A percentile compares a stretch with the other conserved stretches of the same genome.
Conservation (phyloP, 1,140 invertebrate species). For the Bombus superbus region DNA sequence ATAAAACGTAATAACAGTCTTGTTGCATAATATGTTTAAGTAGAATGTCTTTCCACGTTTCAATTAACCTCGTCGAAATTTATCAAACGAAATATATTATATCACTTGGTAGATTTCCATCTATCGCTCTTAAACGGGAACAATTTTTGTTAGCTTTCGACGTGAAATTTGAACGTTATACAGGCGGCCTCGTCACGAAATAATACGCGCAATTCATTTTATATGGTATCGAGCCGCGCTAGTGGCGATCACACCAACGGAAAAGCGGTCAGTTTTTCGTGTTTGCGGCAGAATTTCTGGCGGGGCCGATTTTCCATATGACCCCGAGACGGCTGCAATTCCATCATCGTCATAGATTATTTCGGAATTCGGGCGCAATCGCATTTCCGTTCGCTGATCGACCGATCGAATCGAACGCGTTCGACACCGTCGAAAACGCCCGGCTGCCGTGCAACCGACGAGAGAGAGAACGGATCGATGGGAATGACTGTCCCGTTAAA, state of each 20-base stretch:
- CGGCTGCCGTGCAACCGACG: background rate
- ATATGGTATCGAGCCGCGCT: background rate
- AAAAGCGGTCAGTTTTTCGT: conserved; percentile 35
- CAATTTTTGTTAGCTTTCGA: conserved; percentile 2
- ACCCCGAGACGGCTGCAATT: conserved; percentile 23
- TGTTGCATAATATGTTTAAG: too few relatives aligned
- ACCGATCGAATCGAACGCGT: conserved; percentile 22
- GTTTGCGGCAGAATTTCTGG: conserved; percentile 28
- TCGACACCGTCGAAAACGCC: background rate
- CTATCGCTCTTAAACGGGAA: background rate
- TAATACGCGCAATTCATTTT: conserved; percentile 28
- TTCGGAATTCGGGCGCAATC: conserved; percentile 43
- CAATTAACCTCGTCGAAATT: background rate
- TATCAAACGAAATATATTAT: background rate
- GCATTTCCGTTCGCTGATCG: conserved; percentile 42
- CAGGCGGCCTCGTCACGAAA: background rate
- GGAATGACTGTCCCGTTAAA: conserved; percentile 50
- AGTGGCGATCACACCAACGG: background rate
- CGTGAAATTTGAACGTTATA: background rate
- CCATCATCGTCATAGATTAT: conserved; percentile 47
- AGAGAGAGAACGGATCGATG: conserved; percentile 29
- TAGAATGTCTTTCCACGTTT: too few relatives aligned
- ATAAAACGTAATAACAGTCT: too few relatives aligned
- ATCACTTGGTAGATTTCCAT: background rate
- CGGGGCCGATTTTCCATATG: background rate